Percentiles rank a stretch among this genome's conserved stretches.
Evolutionary conservation across 2,797 vertebrate species (phyloP).

Genomic region (Apogon talboti): DNA sequence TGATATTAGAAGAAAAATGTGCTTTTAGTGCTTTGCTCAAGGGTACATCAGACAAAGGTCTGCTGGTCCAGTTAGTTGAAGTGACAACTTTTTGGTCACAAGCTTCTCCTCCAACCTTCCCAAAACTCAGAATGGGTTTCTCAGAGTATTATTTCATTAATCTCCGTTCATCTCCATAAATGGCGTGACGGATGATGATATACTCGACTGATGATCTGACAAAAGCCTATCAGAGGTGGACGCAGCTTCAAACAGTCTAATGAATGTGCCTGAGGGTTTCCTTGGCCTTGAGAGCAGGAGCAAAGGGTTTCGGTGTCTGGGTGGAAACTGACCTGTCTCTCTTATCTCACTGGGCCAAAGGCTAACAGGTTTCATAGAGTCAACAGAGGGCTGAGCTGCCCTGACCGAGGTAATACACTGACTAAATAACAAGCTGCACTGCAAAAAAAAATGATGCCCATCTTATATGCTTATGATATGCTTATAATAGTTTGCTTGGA

Average conservation of each 20-base stretch:
- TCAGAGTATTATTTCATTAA: too few species aligned
- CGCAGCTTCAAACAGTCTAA: constrained; percentile 17
- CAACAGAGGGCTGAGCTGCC: constrained; percentile 5
- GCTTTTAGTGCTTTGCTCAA: too few species aligned
- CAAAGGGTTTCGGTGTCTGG: constrained; percentile 19
- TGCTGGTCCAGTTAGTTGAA: too few species aligned
- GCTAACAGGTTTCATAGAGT: constrained; percentile 47
- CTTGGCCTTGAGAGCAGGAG: background rate
- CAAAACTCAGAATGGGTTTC: too few species aligned
- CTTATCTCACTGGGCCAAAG: constrained; percentile 68
- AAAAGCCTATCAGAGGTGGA: background rate
- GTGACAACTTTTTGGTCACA: too few species aligned
- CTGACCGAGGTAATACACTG: background rate
- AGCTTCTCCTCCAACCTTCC: too few species aligned
- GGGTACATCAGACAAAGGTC: too few species aligned
- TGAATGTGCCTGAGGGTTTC: background rate
- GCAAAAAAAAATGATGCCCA: background rate
- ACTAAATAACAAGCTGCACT: background rate
- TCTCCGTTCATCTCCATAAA: too few species aligned
- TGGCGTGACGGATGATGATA: too few species aligned
- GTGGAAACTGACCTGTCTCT: constrained; percentile 48
- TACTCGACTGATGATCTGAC: too few species aligned
- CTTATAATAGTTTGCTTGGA: background rate
- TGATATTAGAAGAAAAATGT: background rate
- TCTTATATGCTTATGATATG: too few species aligned